phyloP scores from a whole-genome alignment of 2,797 vertebrate genomes.

The Anguilla megastoma region DNA sequence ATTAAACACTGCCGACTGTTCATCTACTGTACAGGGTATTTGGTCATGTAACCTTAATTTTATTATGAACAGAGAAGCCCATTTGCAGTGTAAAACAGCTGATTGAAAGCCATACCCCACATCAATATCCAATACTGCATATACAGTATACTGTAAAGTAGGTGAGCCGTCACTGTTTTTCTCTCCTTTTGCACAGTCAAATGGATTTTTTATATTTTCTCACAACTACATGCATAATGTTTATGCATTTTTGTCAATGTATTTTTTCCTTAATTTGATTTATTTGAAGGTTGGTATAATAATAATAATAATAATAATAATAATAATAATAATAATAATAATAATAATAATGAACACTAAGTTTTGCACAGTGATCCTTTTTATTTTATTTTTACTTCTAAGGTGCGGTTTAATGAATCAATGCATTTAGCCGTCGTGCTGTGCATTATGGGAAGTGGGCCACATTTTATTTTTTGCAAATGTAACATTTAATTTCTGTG shows the following conservation, averaged over 20 bases:
- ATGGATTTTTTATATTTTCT: neutral
- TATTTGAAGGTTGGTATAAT: neutral
- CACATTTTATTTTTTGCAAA: constrained; percentile 36
- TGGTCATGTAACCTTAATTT: constrained; percentile 11
- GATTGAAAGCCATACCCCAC: neutral
- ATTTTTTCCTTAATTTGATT: constrained; percentile 2
- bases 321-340: neutral
- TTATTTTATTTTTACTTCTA: constrained; percentile 43
- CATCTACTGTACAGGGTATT: constrained; percentile 1
- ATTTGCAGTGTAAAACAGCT: neutral
- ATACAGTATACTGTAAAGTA: neutral
- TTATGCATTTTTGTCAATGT: neutral
- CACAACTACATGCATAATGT: neutral
- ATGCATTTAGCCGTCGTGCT: constrained; percentile 10
- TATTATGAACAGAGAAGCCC: neutral
- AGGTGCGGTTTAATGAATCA: constrained; percentile 13
- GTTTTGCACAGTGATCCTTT: constrained; percentile 46
- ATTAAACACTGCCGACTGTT: constrained; percentile 8
- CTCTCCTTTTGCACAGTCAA: neutral
- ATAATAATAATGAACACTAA: constrained; percentile 39
- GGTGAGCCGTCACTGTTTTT: neutral
- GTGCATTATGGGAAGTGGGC: constrained; percentile 8
- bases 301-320: neutral
- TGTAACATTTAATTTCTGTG: constrained; percentile 36
- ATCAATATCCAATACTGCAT: neutral